Conservation (phyloP, 1,140 invertebrate species). For the Leptonema lineaticorne region DNA sequence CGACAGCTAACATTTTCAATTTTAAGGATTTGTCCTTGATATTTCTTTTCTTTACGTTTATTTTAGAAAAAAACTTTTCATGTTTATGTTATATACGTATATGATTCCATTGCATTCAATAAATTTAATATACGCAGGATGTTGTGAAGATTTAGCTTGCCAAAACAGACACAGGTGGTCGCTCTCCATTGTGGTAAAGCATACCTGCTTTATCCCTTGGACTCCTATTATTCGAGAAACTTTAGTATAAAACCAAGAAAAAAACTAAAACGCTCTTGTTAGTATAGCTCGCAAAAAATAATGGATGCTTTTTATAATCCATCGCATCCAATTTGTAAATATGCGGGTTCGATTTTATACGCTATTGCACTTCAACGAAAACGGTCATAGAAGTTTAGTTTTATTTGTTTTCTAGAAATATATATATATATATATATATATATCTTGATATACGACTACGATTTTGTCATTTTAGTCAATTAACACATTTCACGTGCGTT, state of each 20-base stretch:
- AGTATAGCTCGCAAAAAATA: background rate
- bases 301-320: background rate
- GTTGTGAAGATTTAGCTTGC: background rate
- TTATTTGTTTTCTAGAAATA: background rate
- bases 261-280: background rate
- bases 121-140: background rate
- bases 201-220: conserved; percentile 1
- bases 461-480: too few species aligned
- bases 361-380: too few species aligned
- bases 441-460: too few species aligned
- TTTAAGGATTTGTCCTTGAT: conserved; percentile 7
- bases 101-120: too few species aligned
- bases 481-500: background rate
- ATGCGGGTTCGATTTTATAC: background rate
- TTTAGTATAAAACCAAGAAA: background rate
- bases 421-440: too few species aligned
- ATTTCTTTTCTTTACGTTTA: background rate
- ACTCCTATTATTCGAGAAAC: conserved; percentile 7
- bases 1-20: background rate
- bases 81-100: too few species aligned
- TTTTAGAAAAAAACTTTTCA: too few species aligned
- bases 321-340: background rate
- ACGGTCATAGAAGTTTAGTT: too few species aligned
- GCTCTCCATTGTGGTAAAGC: background rate
- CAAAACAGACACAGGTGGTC: conserved; percentile 21